phyloP scores from a whole-genome alignment of 30 jellyfish, hydroid and myxozoan species.

The Chrysaora quinquecirrha region DNA sequence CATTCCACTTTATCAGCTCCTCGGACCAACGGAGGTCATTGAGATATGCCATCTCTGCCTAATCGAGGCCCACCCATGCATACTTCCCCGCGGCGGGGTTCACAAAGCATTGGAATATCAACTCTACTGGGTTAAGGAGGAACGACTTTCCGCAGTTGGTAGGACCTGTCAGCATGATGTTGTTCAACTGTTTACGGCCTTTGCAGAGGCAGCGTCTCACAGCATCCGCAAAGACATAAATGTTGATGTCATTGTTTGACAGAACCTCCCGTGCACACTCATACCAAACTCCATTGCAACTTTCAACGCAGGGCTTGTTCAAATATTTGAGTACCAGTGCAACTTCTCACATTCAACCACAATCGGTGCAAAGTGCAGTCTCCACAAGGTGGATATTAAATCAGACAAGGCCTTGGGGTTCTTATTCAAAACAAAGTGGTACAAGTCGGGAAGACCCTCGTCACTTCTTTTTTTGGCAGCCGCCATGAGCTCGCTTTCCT shows the following conservation, averaged over 20 bases:
- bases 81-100: background rate
- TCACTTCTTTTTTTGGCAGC: background rate
- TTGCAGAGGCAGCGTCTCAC: background rate
- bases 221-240: background rate
- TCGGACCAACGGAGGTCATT: constrained; percentile 21
- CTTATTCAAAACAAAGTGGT: background rate
- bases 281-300: background rate
- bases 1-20: constrained; percentile 13
- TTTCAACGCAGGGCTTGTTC: background rate
- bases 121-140: constrained; percentile 26
- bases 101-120: background rate
- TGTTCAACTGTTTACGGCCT: background rate
- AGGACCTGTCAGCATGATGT: background rate
- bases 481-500: background rate
- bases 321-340: background rate
- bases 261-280: background rate
- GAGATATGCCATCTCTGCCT: constrained; percentile 19
- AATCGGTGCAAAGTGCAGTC: background rate
- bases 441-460: background rate
- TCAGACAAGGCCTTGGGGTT: background rate
- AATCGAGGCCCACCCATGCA: constrained; percentile 35
- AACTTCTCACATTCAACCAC: background rate
- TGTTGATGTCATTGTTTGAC: background rate
- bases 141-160: constrained; percentile 22
- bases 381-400: background rate